Conservation (phyloP, 1,140 invertebrate species). For the Brachionus plicatilis region DNA sequence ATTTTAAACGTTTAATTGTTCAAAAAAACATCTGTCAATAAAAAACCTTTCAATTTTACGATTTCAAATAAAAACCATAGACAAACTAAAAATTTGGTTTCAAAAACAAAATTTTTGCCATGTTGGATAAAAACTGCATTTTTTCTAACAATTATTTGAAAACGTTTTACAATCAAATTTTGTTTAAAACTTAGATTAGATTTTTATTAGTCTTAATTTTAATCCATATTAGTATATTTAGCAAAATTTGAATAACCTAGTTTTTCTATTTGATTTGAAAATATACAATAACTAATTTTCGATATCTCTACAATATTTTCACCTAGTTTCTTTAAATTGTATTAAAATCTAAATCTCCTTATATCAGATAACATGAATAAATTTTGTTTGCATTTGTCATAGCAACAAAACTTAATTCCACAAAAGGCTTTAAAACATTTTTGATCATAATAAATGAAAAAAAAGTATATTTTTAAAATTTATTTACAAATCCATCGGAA, state of each 20-base stretch:
- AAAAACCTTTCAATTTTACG: too few species aligned
- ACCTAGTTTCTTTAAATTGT: neutral
- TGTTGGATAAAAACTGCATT: too few species aligned
- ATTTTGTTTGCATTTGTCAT: neutral
- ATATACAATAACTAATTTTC: neutral
- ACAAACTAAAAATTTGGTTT: too few species aligned
- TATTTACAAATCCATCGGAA: constrained; percentile 2
- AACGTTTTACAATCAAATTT: neutral
- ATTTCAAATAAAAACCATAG: too few species aligned
- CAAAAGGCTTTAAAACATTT: neutral
- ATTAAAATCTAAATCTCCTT: neutral
- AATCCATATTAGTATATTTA: neutral
- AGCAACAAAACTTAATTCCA: neutral
- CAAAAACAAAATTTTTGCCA: too few species aligned
- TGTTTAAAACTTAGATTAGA: neutral
- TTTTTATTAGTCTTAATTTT: neutral
- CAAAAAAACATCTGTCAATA: too few species aligned
- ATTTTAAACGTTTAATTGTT: too few species aligned
- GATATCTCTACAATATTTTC: neutral
- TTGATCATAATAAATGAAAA: neutral
- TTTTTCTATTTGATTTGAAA: neutral
- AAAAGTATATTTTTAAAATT: neutral
- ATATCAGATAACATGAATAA: neutral
- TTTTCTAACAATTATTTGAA: neutral
- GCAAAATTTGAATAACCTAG: neutral